Evolutionary conservation across 2,797 vertebrate genomes (phyloP).

Genomic region (Tamandua tetradactyla): DNA sequence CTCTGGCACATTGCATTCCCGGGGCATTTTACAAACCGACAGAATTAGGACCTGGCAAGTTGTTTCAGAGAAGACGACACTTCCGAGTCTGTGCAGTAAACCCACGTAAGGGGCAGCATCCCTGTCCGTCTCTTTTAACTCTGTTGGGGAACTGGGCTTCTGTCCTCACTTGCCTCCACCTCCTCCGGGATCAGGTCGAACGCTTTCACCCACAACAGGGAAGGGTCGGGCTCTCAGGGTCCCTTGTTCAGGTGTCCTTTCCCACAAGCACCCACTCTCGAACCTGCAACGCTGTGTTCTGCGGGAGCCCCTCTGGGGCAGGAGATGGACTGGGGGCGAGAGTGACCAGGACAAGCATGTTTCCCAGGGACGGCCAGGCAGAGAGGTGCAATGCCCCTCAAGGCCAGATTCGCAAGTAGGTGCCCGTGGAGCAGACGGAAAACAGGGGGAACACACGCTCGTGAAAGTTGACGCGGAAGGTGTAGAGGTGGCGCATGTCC

Average conservation of each 20-base stretch:
- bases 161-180: not conserved
- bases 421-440: slow-evolving; percentile 84
- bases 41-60: not conserved
- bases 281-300: not conserved
- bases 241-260: not conserved
- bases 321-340: not conserved
- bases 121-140: not conserved
- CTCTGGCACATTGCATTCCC: too few species aligned
- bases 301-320: not conserved
- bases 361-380: not conserved
- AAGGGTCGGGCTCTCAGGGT: not conserved
- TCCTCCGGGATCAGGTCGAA: not conserved
- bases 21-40: too few species aligned
- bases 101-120: not conserved
- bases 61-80: not conserved
- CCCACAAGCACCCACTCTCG: not conserved
- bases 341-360: not conserved
- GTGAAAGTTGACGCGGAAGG: slow-evolving; percentile 84
- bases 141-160: not conserved
- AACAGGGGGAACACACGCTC: slow-evolving; percentile 86
- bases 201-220: not conserved
- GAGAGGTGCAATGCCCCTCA: not conserved
- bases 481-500: slow-evolving; percentile 85
- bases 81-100: not conserved
- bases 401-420: slow-evolving; percentile 83